phyloP scores from a whole-genome alignment of 2,888 invertebrate genomes.

The Lacanobia oleracea region DNA sequence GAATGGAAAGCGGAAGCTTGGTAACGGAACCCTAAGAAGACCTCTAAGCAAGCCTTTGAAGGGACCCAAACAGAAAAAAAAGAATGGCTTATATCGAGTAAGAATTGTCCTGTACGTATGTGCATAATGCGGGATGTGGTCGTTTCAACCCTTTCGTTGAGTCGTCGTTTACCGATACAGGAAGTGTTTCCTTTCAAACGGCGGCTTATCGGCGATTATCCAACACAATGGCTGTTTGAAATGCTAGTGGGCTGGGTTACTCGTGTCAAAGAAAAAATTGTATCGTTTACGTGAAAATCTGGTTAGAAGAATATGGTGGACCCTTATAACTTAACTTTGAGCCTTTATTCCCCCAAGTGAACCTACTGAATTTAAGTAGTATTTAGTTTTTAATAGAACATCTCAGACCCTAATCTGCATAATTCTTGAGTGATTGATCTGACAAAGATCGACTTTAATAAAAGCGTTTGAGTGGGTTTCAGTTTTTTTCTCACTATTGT shows the following conservation, averaged over 20 bases:
- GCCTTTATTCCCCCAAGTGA: neutral
- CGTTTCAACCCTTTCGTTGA: conserved; percentile 39
- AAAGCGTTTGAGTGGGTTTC: no score
- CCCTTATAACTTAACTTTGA: neutral
- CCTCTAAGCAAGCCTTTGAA: neutral
- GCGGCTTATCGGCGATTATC: conserved; percentile 47
- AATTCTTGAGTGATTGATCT: no score
- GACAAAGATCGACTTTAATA: no score
- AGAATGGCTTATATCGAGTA: neutral
- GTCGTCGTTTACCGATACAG: conserved; percentile 34
- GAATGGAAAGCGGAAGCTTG: no score
- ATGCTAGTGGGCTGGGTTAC: neutral
- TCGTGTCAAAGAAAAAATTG: conserved; percentile 1
- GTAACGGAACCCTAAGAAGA: no score
- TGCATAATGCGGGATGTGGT: conserved; percentile 5
- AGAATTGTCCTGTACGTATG: conserved; percentile 19
- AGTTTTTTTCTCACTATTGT: no score
- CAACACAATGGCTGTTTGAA: conserved; percentile 27
- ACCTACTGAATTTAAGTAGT: no score
- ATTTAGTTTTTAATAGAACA: no score
- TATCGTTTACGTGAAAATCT: neutral
- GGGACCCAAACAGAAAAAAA: neutral
- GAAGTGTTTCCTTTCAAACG: conserved; percentile 24
- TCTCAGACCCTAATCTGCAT: no score
- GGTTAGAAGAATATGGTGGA: neutral